These are phyloP conservation scores for Brienomyrus longianalis DNA, from an alignment of 2,113 vertebrate species.

Conservation along the genomic window DNA sequence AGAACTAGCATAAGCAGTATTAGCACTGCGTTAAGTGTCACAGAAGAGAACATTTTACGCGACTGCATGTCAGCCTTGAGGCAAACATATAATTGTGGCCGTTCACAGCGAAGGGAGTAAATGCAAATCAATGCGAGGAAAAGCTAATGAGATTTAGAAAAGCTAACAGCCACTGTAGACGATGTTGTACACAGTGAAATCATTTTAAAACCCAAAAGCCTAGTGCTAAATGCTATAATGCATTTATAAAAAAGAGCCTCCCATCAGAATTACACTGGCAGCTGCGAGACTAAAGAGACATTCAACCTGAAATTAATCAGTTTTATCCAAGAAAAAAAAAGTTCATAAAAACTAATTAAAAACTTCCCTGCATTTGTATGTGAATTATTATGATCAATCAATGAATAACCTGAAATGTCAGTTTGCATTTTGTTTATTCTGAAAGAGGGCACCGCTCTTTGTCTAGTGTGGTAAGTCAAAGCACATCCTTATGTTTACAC, in stretches of 20 bases:
- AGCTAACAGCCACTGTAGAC: not conserved
- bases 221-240: not conserved
- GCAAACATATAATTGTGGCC: conserved; percentile 4
- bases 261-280: not conserved
- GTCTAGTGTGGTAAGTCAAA: not conserved
- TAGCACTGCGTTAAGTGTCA: not conserved
- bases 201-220: not conserved
- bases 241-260: not conserved
- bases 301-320: not conserved
- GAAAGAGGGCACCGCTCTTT: not conserved
- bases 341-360: not conserved
- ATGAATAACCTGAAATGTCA: not conserved
- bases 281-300: not conserved
- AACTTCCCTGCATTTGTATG: not conserved
- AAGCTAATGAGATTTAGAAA: conserved; percentile 8
- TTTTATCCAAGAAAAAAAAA: not conserved
- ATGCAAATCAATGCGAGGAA: conserved; percentile 1
- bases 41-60: not conserved
- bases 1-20: not conserved
- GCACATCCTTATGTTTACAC: not conserved
- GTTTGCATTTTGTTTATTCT: not conserved
- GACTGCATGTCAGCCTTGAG: conserved; percentile 7
- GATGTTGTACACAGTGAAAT: not conserved
- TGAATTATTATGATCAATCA: not conserved
- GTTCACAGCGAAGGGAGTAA: not conserved